Base-by-base conservation (phyloP, 2,113 vertebrate genomes). In the Istiophorus platypterus region DNA sequence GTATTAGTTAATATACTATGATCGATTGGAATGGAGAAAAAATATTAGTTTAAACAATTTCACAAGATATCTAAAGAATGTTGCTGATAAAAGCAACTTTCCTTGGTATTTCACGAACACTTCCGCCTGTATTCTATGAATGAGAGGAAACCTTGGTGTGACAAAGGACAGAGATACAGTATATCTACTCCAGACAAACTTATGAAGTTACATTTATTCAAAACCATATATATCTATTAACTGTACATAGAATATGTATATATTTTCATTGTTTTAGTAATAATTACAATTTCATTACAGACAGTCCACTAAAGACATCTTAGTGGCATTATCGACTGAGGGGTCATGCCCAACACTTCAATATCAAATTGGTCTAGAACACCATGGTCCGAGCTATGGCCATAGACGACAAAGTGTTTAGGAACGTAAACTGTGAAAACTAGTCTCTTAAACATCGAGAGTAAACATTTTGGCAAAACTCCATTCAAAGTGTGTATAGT, bases 231-330 rank as follows among this genome's bases (percentile, higher is more conserved):
- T 80, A 90, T 75, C 86, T 92, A 93, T 92, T 69, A 92, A 87
- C 85, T 93, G 89, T 92, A 94, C 90, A 93, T 73, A 72, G 39
- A 80, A 76, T 84, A 76, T 80, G 58, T 78, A 77, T 80, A 84
- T 83, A 66, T 45, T 76, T 91, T 80, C 61, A 82, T 64, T 41
- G 69, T 82, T 92, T 94, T 92, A 93, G 85, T 94, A 85, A 84
- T 92, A 92, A 92, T 93, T 91, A 90, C 85, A 92, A 90, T 85
- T 91, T 90, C 80, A 89, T 91, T 92, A 91, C 90, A 95, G 87
- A 88, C 87, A 91, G 68, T 82, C 65, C 80, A 83, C 80, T 84
- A 90, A 66, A 93, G 79, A 91, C 73, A 89, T 88, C 56, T 86
- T 89, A 88, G 89, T 90, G 80, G 89, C 81, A 92, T 92, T 89